These are phyloP conservation scores for Thera britannica DNA, from an alignment of 2,888 invertebrate genomes.

Conservation along the genomic window DNA sequence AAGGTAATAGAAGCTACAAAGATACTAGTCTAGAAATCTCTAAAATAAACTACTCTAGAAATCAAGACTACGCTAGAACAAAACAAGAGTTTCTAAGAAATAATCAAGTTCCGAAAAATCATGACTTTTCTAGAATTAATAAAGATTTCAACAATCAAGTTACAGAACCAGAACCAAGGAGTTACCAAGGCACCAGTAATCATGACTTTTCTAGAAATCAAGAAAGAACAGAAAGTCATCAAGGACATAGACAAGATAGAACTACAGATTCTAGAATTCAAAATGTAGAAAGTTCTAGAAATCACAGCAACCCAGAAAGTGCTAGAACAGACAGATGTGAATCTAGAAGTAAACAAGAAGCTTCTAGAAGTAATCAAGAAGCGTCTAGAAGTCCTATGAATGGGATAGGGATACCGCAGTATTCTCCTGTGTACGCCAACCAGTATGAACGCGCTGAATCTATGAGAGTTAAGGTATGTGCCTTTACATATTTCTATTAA, in stretches of 20 bases:
- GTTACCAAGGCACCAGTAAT: slow-evolving; percentile 4
- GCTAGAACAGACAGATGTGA: too few species aligned
- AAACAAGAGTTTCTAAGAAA: slow-evolving; percentile 16
- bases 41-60: slow-evolving; percentile 16
- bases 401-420: slow-evolving; percentile 64
- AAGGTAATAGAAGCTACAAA: slow-evolving; percentile 25
- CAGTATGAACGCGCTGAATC: slow-evolving; percentile 70
- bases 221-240: neutral
- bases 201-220: slow-evolving; percentile 7
- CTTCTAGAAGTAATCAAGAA: slow-evolving; percentile 15
- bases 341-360: slow-evolving; percentile 25
- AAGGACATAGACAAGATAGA: slow-evolving; percentile 9
- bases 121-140: neutral
- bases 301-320: slow-evolving; percentile 17
- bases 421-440: slow-evolving; percentile 70
- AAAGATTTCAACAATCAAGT: neutral
- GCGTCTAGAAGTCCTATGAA: slow-evolving; percentile 56
- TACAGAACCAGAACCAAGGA: slow-evolving; percentile 4
- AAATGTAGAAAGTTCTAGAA: slow-evolving; percentile 14
- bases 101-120: neutral
- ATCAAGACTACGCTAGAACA: slow-evolving; percentile 13
- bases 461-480: slow-evolving; percentile 70
- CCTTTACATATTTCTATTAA: too few species aligned
- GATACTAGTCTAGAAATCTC: slow-evolving; percentile 33
- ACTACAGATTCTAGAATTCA: neutral